Evolutionary conservation across 64 coral and sea anemone species (phyloP).

Genomic region (Montipora efflorescens): DNA sequence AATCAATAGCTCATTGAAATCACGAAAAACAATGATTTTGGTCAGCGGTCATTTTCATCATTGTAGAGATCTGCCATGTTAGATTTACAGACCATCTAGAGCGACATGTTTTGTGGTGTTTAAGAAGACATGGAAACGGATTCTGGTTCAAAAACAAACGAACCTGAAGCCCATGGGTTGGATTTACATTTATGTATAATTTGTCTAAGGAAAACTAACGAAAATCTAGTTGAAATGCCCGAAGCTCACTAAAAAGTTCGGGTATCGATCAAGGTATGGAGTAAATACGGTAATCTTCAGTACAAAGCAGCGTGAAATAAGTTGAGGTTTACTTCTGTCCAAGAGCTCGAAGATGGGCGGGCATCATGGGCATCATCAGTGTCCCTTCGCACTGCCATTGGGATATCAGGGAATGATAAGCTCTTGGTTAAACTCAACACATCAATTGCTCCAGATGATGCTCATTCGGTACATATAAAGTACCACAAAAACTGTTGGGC

Average conservation of each 20-base stretch:
- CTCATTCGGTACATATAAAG: slow-evolving; percentile 76
- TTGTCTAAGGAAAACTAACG: slow-evolving; percentile 43
- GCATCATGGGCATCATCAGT: slow-evolving; percentile 40
- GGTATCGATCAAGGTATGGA: slow-evolving; percentile 12
- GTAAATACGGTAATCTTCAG: neutral
- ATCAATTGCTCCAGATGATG: slow-evolving; percentile 54
- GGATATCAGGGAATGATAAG: slow-evolving; percentile 52
- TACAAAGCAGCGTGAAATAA: slow-evolving; percentile 23
- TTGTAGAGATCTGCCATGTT: slow-evolving; percentile 50
- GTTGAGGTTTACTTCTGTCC: neutral
- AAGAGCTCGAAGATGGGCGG: slow-evolving; percentile 2
- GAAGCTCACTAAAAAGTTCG: slow-evolving; percentile 12
- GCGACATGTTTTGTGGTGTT: slow-evolving; percentile 25
- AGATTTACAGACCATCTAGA: slow-evolving; percentile 55
- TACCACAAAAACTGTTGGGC: slow-evolving; percentile 82
- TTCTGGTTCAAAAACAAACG: slow-evolving; percentile 42
- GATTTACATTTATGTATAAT: slow-evolving; percentile 62
- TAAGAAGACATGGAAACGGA: slow-evolving; percentile 27
- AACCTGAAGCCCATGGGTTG: slow-evolving; percentile 25
- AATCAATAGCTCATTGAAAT: slow-evolving; percentile 1
- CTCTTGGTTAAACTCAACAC: slow-evolving; percentile 52
- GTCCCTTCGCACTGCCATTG: slow-evolving; percentile 50
- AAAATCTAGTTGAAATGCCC: slow-evolving; percentile 37
- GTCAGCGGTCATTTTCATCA: neutral
- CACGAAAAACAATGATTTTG: neutral